Evolutionary conservation across 1,140 invertebrate species (phyloP).

Genomic region (Rhyzopertha dominica): DNA sequence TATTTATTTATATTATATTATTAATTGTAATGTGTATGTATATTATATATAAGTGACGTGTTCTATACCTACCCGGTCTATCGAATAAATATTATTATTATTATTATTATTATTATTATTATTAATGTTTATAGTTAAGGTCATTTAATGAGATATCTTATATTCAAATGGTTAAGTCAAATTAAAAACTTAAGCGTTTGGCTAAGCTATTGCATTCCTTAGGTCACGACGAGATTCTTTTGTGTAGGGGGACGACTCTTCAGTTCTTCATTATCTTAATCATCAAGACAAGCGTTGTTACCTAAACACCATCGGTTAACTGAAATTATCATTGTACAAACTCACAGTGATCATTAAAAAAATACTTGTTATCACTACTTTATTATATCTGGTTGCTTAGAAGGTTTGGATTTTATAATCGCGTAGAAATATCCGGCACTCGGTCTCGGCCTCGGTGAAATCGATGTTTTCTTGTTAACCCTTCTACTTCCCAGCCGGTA

Average conservation of each 20-base stretch:
- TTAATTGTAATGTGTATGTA: no score
- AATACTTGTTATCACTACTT: slow-evolving; percentile 27
- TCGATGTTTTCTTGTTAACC: slow-evolving; percentile 12
- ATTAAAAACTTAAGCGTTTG: slow-evolving; percentile 6
- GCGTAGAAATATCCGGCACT: background rate
- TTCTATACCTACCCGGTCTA: no score
- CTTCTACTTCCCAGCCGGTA: slow-evolving; percentile 6
- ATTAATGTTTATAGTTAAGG: slow-evolving; percentile 5
- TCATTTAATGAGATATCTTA: background rate
- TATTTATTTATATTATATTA: no score
- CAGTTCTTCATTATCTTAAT: slow-evolving; percentile 5
- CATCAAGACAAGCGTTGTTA: slow-evolving; percentile 3
- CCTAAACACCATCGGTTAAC: slow-evolving; percentile 1
- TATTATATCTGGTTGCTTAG: slow-evolving; percentile 16
- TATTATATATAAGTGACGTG: no score
- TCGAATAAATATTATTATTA: no score
- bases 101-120: no score
- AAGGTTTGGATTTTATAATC: slow-evolving; percentile 12
- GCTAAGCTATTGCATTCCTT: background rate
- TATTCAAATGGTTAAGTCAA: no score
- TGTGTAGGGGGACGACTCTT: slow-evolving; percentile 4
- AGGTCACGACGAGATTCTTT: slow-evolving; percentile 1
- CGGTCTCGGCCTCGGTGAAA: slow-evolving; percentile 1
- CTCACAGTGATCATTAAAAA: slow-evolving; percentile 19
- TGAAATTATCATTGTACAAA: slow-evolving; percentile 6